Evolutionary conservation across 1,140 invertebrate species (phyloP).

Genomic region (Psix sp.): DNA sequence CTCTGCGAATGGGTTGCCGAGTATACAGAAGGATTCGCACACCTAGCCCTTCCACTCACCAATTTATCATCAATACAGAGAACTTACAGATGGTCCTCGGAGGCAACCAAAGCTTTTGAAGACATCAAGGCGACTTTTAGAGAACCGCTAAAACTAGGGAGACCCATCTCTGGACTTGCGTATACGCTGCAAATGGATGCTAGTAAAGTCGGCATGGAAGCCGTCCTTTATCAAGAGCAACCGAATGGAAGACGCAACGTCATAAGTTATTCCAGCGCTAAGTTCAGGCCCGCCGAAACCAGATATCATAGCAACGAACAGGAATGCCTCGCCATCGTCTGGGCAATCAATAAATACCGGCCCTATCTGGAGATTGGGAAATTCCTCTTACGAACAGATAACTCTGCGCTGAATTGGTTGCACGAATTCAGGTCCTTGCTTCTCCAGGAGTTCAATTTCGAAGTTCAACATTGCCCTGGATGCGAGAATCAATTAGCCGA

Average conservation of each 20-base stretch:
- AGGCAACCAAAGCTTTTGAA: background rate
- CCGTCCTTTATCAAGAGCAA: conserved; percentile 1
- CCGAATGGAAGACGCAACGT: background rate
- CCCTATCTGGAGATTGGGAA: background rate
- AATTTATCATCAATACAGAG: too few relatives aligned
- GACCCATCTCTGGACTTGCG: background rate
- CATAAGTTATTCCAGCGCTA: background rate
- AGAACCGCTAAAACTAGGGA: background rate
- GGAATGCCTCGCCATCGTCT: background rate
- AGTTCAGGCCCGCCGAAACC: background rate
- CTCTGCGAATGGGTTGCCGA: too few relatives aligned
- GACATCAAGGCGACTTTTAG: background rate
- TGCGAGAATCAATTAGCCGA: conserved; percentile 56
- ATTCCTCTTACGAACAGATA: background rate
- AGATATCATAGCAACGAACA: background rate
- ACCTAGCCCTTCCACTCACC: too few relatives aligned
- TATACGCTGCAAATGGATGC: background rate
- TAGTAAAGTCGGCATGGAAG: background rate
- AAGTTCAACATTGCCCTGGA: background rate
- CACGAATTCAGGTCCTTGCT: background rate
- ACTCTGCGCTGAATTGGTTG: background rate
- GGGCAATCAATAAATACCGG: background rate
- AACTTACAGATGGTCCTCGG: too few relatives aligned
- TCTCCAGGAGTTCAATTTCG: too few relatives aligned
- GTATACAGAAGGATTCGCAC: background rate